Conservation (phyloP, 2,113 vertebrate species). For the Pterocles burchelli region DNA sequence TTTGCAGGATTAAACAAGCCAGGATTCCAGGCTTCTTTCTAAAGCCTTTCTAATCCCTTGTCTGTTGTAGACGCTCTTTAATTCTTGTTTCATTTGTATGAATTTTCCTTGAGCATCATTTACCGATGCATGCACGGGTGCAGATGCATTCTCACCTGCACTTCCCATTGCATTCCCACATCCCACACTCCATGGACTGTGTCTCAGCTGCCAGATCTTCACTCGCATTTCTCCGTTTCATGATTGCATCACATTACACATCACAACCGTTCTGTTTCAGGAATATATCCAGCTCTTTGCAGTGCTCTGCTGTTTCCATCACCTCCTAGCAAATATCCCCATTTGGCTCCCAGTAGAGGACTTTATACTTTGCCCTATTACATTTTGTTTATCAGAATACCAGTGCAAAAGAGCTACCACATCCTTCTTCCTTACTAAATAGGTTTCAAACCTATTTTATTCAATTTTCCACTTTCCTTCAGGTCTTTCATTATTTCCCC, state of each 20-base stretch:
- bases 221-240: neutral
- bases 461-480: neutral
- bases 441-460: neutral
- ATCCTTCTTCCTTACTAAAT: neutral
- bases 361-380: neutral
- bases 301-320: neutral
- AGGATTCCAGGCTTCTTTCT: neutral
- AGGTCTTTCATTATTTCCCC: neutral
- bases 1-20: neutral
- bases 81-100: neutral
- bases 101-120: neutral
- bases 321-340: neutral
- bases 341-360: neutral
- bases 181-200: rapidly evolving
- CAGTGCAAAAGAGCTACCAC: neutral
- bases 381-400: neutral
- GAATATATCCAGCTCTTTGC: neutral
- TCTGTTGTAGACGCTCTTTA: neutral
- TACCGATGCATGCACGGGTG: rapidly evolving
- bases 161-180: neutral
- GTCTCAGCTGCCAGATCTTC: neutral
- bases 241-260: rapidly evolving
- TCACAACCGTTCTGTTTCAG: neutral
- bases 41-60: neutral
- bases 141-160: neutral